Evolutionary conservation across 2,113 vertebrate genomes (phyloP), one percentile per base, ranked within the genome.

Genomic region (Tinamus guttatus): DNA sequence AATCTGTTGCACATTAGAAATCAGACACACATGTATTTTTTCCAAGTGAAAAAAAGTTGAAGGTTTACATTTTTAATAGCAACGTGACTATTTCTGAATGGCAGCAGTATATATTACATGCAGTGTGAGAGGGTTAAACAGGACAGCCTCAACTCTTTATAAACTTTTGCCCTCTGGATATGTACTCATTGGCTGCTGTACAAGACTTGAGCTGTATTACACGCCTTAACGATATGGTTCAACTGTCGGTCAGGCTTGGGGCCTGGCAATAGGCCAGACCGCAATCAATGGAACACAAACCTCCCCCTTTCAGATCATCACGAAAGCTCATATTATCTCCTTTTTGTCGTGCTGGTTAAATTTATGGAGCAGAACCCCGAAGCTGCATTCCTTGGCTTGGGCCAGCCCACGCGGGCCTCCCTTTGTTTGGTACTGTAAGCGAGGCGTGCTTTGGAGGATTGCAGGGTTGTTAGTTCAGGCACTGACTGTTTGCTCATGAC

Each of bases 151-250:
- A 84, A 90, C 98, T 98, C 97, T 97, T 98, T 97, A 97, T 98
- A 98, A 98, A 98, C 98, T 98, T 98, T 98, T 98, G 98, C 98
- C 98, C 98, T 98, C 98, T 98, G 98, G 97, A 98, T 98, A 98
- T 98, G 98, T 98, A 97, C 98, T 98, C 98, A 97, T 98, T 98
- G 98, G 98, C 98, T 97, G 98, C 97, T 70, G 98, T 98, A 98
- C 98, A 98, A 98, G 97, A 88, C 97, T 95, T 47, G 95, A 97
- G 98, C 98, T 98, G 98, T 98, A 98, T 98, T 98, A 99, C 98
- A 99, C 98, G 98, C 98, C 98, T 99, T 98, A 98, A 99, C 99
- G 98, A 99, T 99, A 98, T 98, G 98, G 99, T 99, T 99, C 99
- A 99, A 98, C 99, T 99, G 98, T 97, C 98, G 99, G 99, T 99